A percentile compares a stretch with the other conserved stretches of the same genome.
Conservation (phyloP, 2,113 vertebrate genomes). For the Dryoscopus gambensis region DNA sequence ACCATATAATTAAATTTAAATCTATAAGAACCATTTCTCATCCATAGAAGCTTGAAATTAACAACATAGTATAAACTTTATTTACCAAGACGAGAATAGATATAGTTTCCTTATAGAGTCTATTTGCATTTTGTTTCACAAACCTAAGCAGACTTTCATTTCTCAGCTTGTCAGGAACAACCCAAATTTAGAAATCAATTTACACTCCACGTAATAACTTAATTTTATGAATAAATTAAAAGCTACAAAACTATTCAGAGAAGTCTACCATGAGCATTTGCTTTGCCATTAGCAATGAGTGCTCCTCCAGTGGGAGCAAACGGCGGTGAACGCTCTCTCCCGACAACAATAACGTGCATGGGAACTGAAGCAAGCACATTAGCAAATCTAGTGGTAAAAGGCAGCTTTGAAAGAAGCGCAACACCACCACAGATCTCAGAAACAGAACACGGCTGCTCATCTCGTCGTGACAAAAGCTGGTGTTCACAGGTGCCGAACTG, state of each 20-base stretch:
- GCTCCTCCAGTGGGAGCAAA: background rate
- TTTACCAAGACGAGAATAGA: background rate
- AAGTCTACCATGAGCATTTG: background rate
- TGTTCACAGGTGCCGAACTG: background rate
- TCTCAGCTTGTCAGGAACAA: background rate
- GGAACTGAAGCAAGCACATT: background rate
- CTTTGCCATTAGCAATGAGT: background rate
- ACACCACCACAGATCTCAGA: background rate
- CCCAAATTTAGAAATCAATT: background rate
- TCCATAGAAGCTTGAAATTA: background rate
- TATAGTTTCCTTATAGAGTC: background rate
- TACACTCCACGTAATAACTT: background rate
- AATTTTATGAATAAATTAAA: slow-evolving; percentile 7
- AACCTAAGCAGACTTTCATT: background rate
- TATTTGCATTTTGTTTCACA: background rate
- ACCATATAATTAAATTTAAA: background rate
- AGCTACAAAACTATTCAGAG: background rate
- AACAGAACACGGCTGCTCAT: background rate
- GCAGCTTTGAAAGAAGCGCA: background rate
- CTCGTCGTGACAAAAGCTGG: background rate
- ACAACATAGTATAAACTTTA: background rate
- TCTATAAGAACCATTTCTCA: background rate
- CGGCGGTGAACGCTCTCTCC: background rate
- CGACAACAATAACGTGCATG: rapidly evolving
- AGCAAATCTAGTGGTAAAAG: background rate